Evolutionary conservation across 2,888 invertebrate genomes (phyloP).

Genomic region (Cistogaster globosa): DNA sequence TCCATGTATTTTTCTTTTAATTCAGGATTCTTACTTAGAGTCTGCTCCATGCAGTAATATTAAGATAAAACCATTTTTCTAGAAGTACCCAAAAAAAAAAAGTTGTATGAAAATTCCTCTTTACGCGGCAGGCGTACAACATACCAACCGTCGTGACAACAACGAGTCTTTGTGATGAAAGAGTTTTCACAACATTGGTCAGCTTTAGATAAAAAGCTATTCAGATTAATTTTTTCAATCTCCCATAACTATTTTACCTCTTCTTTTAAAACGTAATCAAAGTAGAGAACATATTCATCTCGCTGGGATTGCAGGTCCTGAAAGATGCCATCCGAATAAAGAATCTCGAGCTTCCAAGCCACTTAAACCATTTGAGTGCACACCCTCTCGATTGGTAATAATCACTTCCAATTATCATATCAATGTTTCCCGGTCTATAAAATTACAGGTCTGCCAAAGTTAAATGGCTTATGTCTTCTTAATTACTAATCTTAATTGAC

Average conservation of each 20-base stretch:
- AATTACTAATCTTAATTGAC: background rate
- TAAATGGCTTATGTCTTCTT: no score
- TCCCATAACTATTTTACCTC: slow-evolving; percentile 25
- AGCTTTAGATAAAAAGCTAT: background rate
- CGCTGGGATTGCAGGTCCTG: no score
- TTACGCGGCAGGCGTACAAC: slow-evolving; percentile 20
- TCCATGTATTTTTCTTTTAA: slow-evolving; percentile 14
- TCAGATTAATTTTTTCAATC: background rate
- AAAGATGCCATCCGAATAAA: background rate
- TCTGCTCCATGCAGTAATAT: background rate
- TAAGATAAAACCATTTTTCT: background rate
- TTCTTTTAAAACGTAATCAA: background rate
- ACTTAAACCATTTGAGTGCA: background rate
- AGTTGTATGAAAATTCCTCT: background rate
- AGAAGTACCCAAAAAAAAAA: slow-evolving; percentile 7
- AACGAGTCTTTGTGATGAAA: background rate
- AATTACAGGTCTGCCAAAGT: slow-evolving; percentile 45
- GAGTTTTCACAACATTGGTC: background rate
- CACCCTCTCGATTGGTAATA: slow-evolving; percentile 29
- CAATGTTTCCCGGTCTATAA: slow-evolving; percentile 16
- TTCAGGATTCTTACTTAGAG: background rate
- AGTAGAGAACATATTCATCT: background rate
- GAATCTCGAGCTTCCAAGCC: background rate
- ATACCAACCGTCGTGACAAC: slow-evolving; percentile 20
- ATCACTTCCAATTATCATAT: slow-evolving; percentile 48